Percentiles rank a stretch among this genome's conserved stretches.
Conservation (phyloP, 2,113 vertebrate genomes). For the Prolemur simus region DNA sequence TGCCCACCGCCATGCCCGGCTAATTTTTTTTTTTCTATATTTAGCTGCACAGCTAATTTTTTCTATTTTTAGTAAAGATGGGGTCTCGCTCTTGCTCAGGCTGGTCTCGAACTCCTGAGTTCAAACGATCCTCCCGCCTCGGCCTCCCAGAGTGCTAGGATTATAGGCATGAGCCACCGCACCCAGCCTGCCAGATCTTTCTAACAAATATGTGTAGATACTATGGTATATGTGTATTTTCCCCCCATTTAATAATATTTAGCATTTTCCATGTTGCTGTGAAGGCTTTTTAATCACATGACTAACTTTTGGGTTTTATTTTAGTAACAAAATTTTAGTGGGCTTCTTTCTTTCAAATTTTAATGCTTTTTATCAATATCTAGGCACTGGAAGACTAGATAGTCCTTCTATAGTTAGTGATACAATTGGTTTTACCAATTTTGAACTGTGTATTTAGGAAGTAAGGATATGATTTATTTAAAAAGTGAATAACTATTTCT, state of each 20-base stretch:
- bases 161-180: no score
- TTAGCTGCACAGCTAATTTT: no score
- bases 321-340: background rate
- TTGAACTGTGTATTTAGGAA: background rate
- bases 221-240: background rate
- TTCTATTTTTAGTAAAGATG: no score
- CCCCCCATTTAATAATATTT: slow-evolving; percentile 11
- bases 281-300: background rate
- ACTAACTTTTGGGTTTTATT: slow-evolving; percentile 18
- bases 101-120: no score
- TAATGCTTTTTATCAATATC: background rate
- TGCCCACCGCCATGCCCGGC: no score
- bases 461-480: background rate
- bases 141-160: no score
- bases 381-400: background rate
- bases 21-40: no score
- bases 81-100: no score
- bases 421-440: background rate
- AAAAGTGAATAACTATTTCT: background rate
- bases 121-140: no score
- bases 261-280: background rate
- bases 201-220: background rate
- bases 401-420: background rate
- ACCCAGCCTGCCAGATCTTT: background rate
- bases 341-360: background rate